Evolutionary conservation across 2,797 vertebrate species (phyloP), one percentile per base, ranked within the genome.

Genomic region (Microctenopoma lineatum): DNA sequence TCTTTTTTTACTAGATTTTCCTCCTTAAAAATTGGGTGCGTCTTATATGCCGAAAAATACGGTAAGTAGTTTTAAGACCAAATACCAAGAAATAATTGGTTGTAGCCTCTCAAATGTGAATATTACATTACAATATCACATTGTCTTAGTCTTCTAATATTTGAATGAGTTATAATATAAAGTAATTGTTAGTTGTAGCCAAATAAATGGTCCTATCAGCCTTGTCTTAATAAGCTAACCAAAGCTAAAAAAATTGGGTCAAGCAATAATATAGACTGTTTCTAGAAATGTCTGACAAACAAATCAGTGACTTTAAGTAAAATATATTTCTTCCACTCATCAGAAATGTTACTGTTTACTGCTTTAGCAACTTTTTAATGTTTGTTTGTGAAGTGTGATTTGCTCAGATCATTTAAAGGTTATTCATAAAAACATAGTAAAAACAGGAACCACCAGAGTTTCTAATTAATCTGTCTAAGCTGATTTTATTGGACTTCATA

Each of bases 311-410:
- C 16, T 0, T 29, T 9, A 14, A 56, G 46, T 2, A 18, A 15
- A 39, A 47, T 59, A 15, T 0, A 29, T 63, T 46, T 46, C 48
- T 46, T 63, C 1, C 48, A 38, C 38, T 61, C 27, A 6, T 11
- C 62, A 34, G 18, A 57, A 21, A 21, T 21, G 21, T 21, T 21
- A 21, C 21, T 21, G 21, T 21, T 21, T 21, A 21, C 21, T 21
- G 21, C 21, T 21, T 21, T 21, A 21, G 4, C 59, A 62, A 27
- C 47, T 67, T 41, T 55, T 71, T 44, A 21, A 1, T 21, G 21
- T 21, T 21, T 21, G 21, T 21, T 21, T 6, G 51, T 56, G 53
- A 57, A 47, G 65, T 69, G 70, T 66, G 72, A 73, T 83, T 71
- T 69, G 73, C 59, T 59, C 0, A 2, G 27, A 59, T 60, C 10